Evolutionary conservation across 30 jellyfish, hydroid and myxozoan species (phyloP).

Genomic region (Catostylus mosaicus): DNA sequence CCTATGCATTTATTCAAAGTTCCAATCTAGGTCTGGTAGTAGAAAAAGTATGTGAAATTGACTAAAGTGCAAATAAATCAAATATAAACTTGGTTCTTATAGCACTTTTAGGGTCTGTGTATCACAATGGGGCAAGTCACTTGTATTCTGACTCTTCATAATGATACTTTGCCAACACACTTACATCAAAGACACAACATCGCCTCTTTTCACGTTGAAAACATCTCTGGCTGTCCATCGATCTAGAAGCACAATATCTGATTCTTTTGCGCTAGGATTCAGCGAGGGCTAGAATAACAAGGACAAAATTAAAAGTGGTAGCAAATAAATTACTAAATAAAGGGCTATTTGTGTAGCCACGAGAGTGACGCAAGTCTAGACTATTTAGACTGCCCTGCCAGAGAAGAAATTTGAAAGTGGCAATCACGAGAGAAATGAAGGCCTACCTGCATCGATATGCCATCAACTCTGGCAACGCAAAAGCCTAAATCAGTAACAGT

Average conservation of each 20-base stretch:
- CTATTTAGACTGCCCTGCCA: no score
- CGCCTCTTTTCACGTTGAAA: conserved; percentile 74
- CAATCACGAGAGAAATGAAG: no score
- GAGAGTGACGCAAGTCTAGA: neutral
- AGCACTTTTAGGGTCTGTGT: neutral
- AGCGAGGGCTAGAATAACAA: conserved; percentile 70
- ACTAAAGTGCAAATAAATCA: neutral
- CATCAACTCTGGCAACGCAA: conserved; percentile 95
- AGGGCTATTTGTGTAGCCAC: neutral
- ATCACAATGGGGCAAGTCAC: no score
- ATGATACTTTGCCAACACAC: no score
- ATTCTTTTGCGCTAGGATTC: conserved; percentile 69
- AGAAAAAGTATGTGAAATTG: no score
- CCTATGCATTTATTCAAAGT: no score
- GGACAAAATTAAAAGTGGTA: neutral
- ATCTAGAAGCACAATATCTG: conserved; percentile 80
- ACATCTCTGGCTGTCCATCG: conserved; percentile 73
- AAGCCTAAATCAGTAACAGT: conserved; percentile 81
- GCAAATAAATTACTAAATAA: neutral
- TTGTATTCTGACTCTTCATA: no score
- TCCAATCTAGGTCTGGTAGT: no score
- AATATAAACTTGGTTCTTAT: neutral
- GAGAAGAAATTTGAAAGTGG: no score
- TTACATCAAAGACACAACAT: conserved; percentile 84
- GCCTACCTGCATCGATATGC: conserved; percentile 92